These are phyloP conservation scores for Typhlichthys subterraneus DNA, from an alignment of 2,797 vertebrate species.

Conservation along the genomic window DNA sequence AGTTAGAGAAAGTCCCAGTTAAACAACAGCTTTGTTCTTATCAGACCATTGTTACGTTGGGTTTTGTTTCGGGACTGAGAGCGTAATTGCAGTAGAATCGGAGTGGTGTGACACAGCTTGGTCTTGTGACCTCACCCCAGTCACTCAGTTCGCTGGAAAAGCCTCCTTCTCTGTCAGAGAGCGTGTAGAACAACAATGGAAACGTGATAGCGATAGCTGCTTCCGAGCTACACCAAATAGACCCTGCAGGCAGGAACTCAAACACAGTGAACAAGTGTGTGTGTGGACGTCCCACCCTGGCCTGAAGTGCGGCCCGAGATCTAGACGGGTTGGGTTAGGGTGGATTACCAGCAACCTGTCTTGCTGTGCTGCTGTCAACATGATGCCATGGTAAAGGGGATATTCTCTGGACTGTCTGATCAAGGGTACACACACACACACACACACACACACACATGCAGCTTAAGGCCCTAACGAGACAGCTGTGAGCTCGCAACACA, in stretches of 20 bases:
- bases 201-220: slow-evolving; percentile 10
- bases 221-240: slow-evolving; percentile 17
- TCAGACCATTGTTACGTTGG: slow-evolving; percentile 68
- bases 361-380: too few species aligned
- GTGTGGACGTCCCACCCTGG: neutral
- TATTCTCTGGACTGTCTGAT: slow-evolving; percentile 17
- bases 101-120: slow-evolving; percentile 51
- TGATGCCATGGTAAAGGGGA: neutral
- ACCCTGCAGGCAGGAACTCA: slow-evolving; percentile 9
- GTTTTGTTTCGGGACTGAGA: slow-evolving; percentile 66
- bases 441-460: too few species aligned
- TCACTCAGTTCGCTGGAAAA: slow-evolving; percentile 44
- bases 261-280: neutral
- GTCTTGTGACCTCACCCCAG: slow-evolving; percentile 55
- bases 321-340: slow-evolving; percentile 62
- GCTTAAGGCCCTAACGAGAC: slow-evolving; percentile 2
- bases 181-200: too few species aligned
- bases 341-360: slow-evolving; percentile 6
- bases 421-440: neutral
- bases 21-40: slow-evolving; percentile 62
- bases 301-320: slow-evolving; percentile 30
- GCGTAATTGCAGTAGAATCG: slow-evolving; percentile 63
- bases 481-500: slow-evolving; percentile 15
- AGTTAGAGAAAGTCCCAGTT: slow-evolving; percentile 77
- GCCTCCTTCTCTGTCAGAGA: slow-evolving; percentile 2